phyloP scores from a whole-genome alignment of 2,888 invertebrate genomes.

The Anagyrus pseudococci region DNA sequence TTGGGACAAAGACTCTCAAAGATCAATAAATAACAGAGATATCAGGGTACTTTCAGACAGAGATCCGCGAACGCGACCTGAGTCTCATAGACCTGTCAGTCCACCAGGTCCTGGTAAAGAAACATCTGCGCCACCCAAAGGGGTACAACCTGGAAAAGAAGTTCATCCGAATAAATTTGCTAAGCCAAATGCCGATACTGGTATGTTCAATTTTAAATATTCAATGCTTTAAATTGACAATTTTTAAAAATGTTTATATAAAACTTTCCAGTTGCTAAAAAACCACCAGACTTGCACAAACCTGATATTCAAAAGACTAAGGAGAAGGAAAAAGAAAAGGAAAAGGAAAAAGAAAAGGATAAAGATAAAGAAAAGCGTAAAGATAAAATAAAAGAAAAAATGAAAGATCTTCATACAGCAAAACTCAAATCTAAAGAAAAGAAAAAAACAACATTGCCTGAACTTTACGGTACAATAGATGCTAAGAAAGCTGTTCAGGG shows the following conservation, averaged over 20 bases:
- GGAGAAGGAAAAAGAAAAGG: slow-evolving; percentile 10
- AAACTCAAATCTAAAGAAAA: slow-evolving; percentile 47
- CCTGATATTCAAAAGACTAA: not conserved
- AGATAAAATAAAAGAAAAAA: slow-evolving; percentile 23
- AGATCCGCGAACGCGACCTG: slow-evolving; percentile 20
- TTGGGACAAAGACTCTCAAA: slow-evolving; percentile 30
- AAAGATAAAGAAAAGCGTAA: slow-evolving; percentile 27
- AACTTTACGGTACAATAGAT: slow-evolving; percentile 62
- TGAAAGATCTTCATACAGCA: slow-evolving; percentile 25
- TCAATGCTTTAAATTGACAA: too few species aligned
- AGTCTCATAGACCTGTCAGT: not conserved
- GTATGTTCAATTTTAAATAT: slow-evolving; percentile 6
- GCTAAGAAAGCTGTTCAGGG: slow-evolving; percentile 61
- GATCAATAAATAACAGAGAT: slow-evolving; percentile 36
- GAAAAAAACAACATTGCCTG: slow-evolving; percentile 63
- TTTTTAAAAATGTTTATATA: too few species aligned
- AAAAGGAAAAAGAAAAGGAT: slow-evolving; percentile 1
- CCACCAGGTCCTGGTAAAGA: slow-evolving; percentile 11
- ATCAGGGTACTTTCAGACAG: slow-evolving; percentile 1
- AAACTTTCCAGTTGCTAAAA: slow-evolving; percentile 14
- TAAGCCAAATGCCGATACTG: slow-evolving; percentile 22
- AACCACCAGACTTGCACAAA: slow-evolving; percentile 17
- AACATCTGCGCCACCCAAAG: slow-evolving; percentile 5
- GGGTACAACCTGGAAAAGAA: slow-evolving; percentile 26
- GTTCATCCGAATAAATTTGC: slow-evolving; percentile 31